Base-by-base conservation (phyloP, 1,140 invertebrate species). In the Drosophila tristis region DNA sequence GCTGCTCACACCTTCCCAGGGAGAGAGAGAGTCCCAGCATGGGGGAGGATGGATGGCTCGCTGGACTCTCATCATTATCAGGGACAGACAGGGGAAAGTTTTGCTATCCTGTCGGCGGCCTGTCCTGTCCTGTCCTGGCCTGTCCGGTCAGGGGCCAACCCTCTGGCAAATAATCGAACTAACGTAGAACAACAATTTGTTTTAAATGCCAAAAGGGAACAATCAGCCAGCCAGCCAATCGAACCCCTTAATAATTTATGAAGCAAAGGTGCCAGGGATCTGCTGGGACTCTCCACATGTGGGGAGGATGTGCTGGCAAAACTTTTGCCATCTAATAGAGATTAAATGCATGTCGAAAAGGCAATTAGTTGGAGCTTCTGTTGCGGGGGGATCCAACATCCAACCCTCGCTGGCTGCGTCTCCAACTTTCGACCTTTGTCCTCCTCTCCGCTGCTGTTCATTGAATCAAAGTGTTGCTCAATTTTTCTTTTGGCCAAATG, bases 341-440 rank as follows among this genome's bases (percentile, higher is more conserved):
- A 91, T 91, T 91, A 91, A 91, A 91, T 91, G 90, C 75, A 91
- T 91, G 90, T 91, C 90, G 90, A 91, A 82, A 91, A 91, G 90
- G 84, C 90, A 91, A 91, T 91, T 91, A 91, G 90, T 90, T 71
- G 65, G 53, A 44, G 65, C 35, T 90, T 85, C 62, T 76, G 65
- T 58, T 62, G 11, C 11, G 35, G 35, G 35, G 35, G 45, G 68
- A 26, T n/a, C 13, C 65, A 56, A 64, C 55, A 51, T 53, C 35
- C 29, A 55, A 55, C 4, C 35, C 15, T 29, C 13, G 9, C 48
- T 35, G 7, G 15, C 50, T 42, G 26, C 8, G 48, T 47, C 50
- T 56, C 47, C 15, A 49, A 63, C 44, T 48, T 68, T 66, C 73
- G 49, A 75, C 72, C 62, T 75, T 75, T 75, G 54, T 51, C 13